A percentile compares a stretch with the other conserved stretches of the same genome.
Conservation (phyloP, 2,797 vertebrate species). For the Coregonus sp. region DNA sequence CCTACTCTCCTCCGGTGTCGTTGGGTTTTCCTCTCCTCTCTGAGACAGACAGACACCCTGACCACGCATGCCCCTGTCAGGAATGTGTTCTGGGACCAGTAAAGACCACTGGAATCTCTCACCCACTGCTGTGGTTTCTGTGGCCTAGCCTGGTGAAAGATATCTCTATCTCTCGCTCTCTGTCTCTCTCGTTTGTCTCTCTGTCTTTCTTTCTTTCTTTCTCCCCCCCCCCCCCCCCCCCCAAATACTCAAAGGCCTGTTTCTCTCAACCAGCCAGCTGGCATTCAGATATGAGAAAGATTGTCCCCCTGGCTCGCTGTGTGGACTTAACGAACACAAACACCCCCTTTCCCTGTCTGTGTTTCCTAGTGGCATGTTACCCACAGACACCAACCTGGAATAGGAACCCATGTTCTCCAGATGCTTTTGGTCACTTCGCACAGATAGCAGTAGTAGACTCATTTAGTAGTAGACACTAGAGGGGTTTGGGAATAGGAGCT, state of each 20-base stretch:
- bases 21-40: neutral
- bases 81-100: constrained; percentile 62
- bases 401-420: too few species aligned
- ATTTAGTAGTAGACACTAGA: too few species aligned
- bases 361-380: neutral
- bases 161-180: neutral
- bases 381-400: neutral
- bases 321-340: too few species aligned
- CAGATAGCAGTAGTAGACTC: too few species aligned
- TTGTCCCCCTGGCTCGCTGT: too few species aligned
- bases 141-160: constrained; percentile 43
- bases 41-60: constrained; percentile 44
- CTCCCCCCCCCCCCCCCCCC: neutral
- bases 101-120: constrained; percentile 72
- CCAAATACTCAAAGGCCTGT: too few species aligned
- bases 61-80: constrained; percentile 63
- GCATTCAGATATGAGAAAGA: too few species aligned
- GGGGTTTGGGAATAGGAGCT: neutral
- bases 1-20: neutral
- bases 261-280: too few species aligned
- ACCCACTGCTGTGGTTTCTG: constrained; percentile 57
- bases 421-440: too few species aligned
- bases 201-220: neutral
- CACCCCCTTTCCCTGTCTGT: too few species aligned
- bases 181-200: neutral